Conservation (phyloP, 2,113 vertebrate genomes). For the Anhinga anhinga region DNA sequence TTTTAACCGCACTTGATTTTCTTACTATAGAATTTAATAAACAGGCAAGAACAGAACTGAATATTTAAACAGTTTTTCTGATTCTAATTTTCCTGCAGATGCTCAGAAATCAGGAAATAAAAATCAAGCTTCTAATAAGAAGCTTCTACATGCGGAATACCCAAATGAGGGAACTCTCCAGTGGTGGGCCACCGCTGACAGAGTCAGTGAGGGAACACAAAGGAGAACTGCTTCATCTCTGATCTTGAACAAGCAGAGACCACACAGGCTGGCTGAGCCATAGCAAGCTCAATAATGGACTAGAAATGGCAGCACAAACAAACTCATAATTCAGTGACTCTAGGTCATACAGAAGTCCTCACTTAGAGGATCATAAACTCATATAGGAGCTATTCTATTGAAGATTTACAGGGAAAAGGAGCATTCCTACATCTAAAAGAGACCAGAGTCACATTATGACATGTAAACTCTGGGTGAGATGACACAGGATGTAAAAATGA, state of each 20-base stretch:
- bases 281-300: neutral
- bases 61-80: neutral
- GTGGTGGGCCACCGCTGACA: neutral
- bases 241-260: neutral
- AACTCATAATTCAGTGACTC: neutral
- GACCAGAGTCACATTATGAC: neutral
- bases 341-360: neutral
- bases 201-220: neutral
- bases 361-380: neutral
- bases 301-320: neutral
- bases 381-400: neutral
- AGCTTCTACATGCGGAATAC: neutral
- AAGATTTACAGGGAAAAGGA: neutral
- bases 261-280: neutral
- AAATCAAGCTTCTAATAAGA: neutral
- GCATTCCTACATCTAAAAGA: neutral
- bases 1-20: neutral
- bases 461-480: neutral
- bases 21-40: neutral
- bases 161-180: neutral
- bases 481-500: neutral
- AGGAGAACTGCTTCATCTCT: neutral
- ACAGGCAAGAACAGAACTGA: neutral
- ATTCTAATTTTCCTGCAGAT: neutral
- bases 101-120: neutral